Conservation (phyloP, 1,140 invertebrate species). For the Leptinotarsa texana region DNA sequence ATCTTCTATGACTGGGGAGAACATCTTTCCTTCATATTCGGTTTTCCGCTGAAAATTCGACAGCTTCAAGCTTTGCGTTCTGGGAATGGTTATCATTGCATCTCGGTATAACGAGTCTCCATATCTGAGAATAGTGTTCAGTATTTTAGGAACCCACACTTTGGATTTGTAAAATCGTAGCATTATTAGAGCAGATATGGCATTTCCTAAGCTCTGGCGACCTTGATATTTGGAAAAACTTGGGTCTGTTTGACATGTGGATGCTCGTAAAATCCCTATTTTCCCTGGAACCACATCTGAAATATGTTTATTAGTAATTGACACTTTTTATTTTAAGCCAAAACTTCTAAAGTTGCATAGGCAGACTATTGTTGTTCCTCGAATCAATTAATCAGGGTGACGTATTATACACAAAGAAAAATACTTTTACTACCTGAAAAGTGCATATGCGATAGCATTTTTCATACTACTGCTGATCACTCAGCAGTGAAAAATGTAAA, state of each 20-base stretch:
- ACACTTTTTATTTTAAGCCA: background rate
- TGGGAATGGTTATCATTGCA: conserved; percentile 37
- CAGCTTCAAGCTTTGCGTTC: conserved; percentile 32
- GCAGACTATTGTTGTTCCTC: no score
- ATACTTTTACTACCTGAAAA: no score
- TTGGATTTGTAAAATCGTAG: conserved; percentile 42
- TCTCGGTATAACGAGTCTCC: conserved; percentile 42
- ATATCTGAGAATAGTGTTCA: conserved; percentile 45
- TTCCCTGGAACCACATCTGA: conserved; percentile 35
- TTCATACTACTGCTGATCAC: no score
- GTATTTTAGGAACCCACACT: conserved; percentile 45
- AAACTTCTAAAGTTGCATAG: no score
- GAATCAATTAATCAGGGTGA: no score
- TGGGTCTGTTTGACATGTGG: conserved; percentile 45
- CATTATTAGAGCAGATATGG: conserved; percentile 47
- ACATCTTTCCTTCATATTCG: conserved; percentile 32
- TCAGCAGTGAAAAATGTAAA: no score
- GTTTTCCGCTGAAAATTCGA: conserved; percentile 34
- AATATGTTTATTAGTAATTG: conserved; percentile 7
- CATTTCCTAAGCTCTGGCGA: conserved; percentile 47
- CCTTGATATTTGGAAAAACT: conserved; percentile 46
- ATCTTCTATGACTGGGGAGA: conserved; percentile 32
- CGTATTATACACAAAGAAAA: no score
- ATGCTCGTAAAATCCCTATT: conserved; percentile 45
- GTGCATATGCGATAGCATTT: no score